Evolutionary conservation across 2,113 vertebrate species (phyloP).

Genomic region (Alexandromys fortis): DNA sequence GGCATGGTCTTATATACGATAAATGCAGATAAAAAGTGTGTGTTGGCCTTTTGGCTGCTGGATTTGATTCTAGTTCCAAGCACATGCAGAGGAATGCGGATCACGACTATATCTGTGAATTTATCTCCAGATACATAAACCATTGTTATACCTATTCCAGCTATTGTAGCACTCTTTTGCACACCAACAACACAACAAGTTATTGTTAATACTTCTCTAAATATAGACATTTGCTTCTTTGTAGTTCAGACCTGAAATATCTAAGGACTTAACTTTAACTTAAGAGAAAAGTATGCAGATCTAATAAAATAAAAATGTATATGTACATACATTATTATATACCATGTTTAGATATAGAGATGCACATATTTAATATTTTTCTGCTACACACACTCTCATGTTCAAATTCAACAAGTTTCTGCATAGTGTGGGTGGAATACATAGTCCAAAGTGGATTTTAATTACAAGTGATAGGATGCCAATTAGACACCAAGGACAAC

Average conservation of each 20-base stretch:
- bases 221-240: neutral
- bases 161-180: no score
- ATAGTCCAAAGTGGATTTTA: neutral
- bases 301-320: neutral
- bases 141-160: no score
- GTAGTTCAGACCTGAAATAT: neutral
- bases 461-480: neutral
- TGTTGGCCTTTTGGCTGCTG: no score
- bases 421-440: neutral
- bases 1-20: no score
- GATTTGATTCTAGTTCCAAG: no score
- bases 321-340: neutral
- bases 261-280: conserved; percentile 33
- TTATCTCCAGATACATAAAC: no score
- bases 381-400: neutral
- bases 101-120: no score
- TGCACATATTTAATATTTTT: neutral
- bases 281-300: neutral
- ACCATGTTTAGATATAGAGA: neutral
- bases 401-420: conserved; percentile 34
- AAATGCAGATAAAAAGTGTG: no score
- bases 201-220: conserved; percentile 13
- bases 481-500: neutral
- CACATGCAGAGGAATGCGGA: no score
- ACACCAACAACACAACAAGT: neutral